Evolutionary conservation across 2,888 invertebrate genomes (phyloP), one percentile per base, ranked within the genome.

Genomic region (Oscheius onirici): DNA sequence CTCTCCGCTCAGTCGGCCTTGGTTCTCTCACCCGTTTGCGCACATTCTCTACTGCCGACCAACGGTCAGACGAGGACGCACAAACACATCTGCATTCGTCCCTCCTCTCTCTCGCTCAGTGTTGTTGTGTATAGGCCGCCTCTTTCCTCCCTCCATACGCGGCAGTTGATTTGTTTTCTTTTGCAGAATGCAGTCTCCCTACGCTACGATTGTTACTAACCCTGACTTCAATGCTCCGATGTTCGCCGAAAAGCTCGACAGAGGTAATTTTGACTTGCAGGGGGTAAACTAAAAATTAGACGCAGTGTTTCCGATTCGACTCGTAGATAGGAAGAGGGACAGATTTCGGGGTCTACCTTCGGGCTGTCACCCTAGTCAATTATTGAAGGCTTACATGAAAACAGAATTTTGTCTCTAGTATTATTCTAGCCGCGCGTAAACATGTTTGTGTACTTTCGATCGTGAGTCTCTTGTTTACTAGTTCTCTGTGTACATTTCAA

Each of bases 211-310:
- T 60, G 69, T 78, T 58, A 78, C 78, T 65, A 61, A 69, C 54
- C 68, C 54, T 34, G 80, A 78, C 43, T 80, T 80, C 80, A 63
- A 78, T 58, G 75, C 80, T 34, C 67, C 76, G 17, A n/a, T 75
- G 54, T 72, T 70, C 69, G 80, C 80, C 63, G 80, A 80, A 72
- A 80, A 80, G 69, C 75, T 80, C 70, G 80, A 80, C 61, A 73
- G 80, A n/a, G 69, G 69, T 69, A 17, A 28, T n/a, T n/a, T n/a
- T n/a, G n/a, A n/a, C n/a, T n/a, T n/a, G n/a, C n/a, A n/a, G n/a
- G n/a, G n/a, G n/a, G n/a, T n/a, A n/a, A n/a, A n/a, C n/a, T n/a
- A n/a, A n/a, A n/a, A n/a, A n/a, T n/a, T n/a, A n/a, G n/a, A n/a
- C n/a, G n/a, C n/a, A n/a, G n/a, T n/a, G n/a, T n/a, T n/a, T n/a